Evolutionary conservation across 2,888 invertebrate species (phyloP).

Genomic region (Drosophila macrospina): DNA sequence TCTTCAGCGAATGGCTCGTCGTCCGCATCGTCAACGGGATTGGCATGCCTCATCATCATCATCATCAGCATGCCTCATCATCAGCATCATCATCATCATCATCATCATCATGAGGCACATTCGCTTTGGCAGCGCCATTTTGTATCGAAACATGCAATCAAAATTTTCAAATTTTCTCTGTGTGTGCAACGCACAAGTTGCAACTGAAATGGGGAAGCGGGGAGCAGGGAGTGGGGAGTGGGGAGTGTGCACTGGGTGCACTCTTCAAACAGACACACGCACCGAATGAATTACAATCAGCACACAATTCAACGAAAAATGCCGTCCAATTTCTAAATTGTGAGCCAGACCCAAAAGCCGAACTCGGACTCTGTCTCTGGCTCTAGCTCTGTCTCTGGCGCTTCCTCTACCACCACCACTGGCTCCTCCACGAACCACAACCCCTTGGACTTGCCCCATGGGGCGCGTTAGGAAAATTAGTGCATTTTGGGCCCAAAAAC

Average conservation of each 20-base stretch:
- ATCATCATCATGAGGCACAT: constrained; percentile 15
- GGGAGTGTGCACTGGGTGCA: constrained; percentile 31
- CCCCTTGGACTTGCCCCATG: constrained; percentile 41
- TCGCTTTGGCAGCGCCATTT: constrained; percentile 78
- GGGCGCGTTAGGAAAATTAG: constrained; percentile 79
- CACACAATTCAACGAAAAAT: constrained; percentile 82
- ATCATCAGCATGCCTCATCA: constrained; percentile 1
- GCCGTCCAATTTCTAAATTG: constrained; percentile 80
- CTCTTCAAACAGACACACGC: constrained; percentile 70
- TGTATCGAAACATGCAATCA: constrained; percentile 83
- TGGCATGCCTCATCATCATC: constrained; percentile 77
- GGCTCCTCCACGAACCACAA: neutral
- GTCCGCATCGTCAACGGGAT: constrained; percentile 68
- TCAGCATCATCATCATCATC: constrained; percentile 12
- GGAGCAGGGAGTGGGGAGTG: neutral
- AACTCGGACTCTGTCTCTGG: neutral
- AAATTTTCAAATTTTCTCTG: constrained; percentile 83
- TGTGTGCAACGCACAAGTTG: constrained; percentile 28
- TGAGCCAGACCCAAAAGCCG: constrained; percentile 44
- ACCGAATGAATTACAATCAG: constrained; percentile 81
- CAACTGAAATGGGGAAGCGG: neutral
- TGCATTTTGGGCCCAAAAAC: constrained; percentile 79
- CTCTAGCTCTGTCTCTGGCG: neutral
- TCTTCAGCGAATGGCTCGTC: constrained; percentile 57
- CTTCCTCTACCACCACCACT: too few relatives aligned